These are phyloP conservation scores for Sterrhoptilus dennistouni DNA, from an alignment of 2,113 vertebrate genomes.

Conservation along the genomic window DNA sequence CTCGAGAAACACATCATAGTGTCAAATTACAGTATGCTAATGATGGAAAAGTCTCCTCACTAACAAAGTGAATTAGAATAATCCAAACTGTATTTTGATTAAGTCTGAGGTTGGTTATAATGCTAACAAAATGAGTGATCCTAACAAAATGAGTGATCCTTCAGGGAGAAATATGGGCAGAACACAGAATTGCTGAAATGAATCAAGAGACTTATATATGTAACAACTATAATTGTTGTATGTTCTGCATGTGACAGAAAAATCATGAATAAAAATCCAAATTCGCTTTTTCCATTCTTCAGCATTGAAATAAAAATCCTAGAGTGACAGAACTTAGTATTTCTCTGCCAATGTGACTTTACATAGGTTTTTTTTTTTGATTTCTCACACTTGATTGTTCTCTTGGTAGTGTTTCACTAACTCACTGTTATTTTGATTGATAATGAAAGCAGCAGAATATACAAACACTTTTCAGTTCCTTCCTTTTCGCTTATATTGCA, in stretches of 20 bases:
- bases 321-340: not conserved
- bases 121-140: not conserved
- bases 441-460: conserved; percentile 60
- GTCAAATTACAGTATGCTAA: not conserved
- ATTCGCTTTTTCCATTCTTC: not conserved
- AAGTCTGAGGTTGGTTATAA: not conserved
- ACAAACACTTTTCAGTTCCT: conserved; percentile 58
- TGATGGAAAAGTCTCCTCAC: not conserved
- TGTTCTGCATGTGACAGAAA: not conserved
- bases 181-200: not conserved
- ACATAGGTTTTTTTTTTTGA: conserved; percentile 28
- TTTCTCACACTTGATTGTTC: conserved; percentile 37
- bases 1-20: not conserved
- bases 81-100: not conserved
- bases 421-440: conserved; percentile 52
- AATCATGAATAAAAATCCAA: not conserved
- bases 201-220: not conserved
- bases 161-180: not conserved
- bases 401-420: conserved; percentile 3
- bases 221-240: not conserved
- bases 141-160: not conserved
- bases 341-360: conserved; percentile 4
- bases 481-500: conserved; percentile 63
- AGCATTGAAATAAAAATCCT: not conserved
- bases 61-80: not conserved